Evolutionary conservation across 2,113 vertebrate species (phyloP), one percentile per base, ranked within the genome.

Genomic region (Aphyosemion australe): DNA sequence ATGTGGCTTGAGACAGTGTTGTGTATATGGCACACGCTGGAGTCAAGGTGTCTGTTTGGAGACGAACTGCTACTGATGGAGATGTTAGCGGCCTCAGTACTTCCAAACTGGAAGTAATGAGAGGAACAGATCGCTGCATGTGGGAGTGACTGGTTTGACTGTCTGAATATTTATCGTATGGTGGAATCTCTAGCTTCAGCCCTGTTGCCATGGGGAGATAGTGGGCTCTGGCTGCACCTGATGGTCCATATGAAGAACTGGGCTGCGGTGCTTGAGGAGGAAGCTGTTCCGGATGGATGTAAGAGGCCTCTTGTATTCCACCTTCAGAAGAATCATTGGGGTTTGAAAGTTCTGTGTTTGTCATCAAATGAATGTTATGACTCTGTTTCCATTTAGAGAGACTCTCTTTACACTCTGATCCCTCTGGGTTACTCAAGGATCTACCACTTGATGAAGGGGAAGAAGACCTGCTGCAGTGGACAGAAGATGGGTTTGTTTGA

Each of bases 11-110:
- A 67, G 97, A 97, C 19, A 95, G 87, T 0, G 94, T 96, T n/a
- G 97, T 98, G 71, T 99, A 99, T 92, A 98, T 97, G 5, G 94
- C 94, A 0, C 90, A 94, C 53, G 94, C 94, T 0, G 94, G 93
- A 54, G 90, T 93, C 0, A 95, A 93, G 86, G 94, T 94, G 68
- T 95, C 90, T 12, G 95, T 94, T 87, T 98, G 94, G 45, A 97
- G 93, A 76, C 95, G 95, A 6, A 98, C 95, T 0, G 95, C 96
- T 39, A 98, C 95, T 3, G 92, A 91, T 12, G 95, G 89, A 1
- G 94, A 94, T 19, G 92, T 91, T 62, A 90, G 69, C 4, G 94
- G 90, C 18, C 71, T 86, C 49, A 93, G 70, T 20, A 82, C 79
- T 37, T 95, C 95, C 0, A 91, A 82, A 65, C 90, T 92, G 0